Conservation (phyloP, 2,797 vertebrate species). For the Cephalopachus bancanus region DNA sequence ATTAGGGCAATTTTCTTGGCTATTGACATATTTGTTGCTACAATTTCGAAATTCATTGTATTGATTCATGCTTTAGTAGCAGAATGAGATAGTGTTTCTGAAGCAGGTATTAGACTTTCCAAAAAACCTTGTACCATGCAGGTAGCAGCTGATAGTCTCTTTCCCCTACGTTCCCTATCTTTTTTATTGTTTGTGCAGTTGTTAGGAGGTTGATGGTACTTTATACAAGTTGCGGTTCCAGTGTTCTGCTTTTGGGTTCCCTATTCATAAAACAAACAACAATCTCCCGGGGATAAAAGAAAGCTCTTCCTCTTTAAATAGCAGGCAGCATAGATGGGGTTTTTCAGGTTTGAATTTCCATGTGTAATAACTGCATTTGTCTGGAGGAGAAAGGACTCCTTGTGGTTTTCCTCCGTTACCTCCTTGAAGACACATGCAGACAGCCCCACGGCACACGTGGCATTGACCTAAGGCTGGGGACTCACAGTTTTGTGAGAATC, state of each 20-base stretch:
- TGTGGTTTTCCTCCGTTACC: background rate
- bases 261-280: background rate
- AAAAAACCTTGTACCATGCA: background rate
- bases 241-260: background rate
- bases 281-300: constrained; percentile 22
- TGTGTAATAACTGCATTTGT: constrained; percentile 22
- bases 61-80: background rate
- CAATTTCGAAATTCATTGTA: background rate
- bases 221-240: constrained; percentile 4
- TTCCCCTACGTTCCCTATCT: too few species aligned
- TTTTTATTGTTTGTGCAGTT: background rate
- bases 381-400: background rate
- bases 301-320: constrained; percentile 75
- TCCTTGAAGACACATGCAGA: background rate
- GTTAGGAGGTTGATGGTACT: background rate
- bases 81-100: background rate
- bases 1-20: constrained; percentile 15
- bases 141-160: background rate
- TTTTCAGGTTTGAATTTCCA: constrained; percentile 1
- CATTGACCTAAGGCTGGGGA: background rate
- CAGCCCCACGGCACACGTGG: background rate
- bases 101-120: constrained; percentile 9
- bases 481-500: constrained; percentile 17
- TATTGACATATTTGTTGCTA: background rate
- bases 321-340: background rate